These are phyloP conservation scores for Hydrozoanthus gracilis DNA, from an alignment of 92 coral and sea anemone genomes.

Conservation along the genomic window DNA sequence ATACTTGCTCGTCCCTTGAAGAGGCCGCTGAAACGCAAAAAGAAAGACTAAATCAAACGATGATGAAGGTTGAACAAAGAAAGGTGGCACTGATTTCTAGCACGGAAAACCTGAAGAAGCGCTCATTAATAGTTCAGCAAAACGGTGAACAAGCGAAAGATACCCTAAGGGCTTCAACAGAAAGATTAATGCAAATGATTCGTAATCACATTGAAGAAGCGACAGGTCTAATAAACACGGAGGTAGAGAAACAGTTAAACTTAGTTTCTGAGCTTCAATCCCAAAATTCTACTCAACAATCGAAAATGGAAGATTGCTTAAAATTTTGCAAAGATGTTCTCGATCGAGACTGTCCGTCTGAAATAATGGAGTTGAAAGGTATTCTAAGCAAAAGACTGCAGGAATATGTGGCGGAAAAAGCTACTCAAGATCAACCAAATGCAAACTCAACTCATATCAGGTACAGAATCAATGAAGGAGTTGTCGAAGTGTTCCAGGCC, in stretches of 20 bases:
- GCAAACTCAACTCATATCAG: constrained; percentile 5
- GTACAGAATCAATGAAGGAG: constrained; percentile 11
- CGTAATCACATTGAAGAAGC: constrained; percentile 6
- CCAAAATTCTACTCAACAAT: background rate
- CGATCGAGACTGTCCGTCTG: constrained; percentile 9
- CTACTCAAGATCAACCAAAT: background rate
- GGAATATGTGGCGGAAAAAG: background rate
- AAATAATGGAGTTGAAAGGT: constrained; percentile 21
- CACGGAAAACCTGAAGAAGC: background rate
- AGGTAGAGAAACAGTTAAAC: background rate
- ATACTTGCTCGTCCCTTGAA: constrained; percentile 11
- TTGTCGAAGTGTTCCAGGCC: background rate
- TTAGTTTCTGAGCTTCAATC: background rate
- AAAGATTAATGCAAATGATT: constrained; percentile 25
- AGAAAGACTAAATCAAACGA: constrained; percentile 6
- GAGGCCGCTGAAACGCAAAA: constrained; percentile 8
- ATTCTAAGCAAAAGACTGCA: constrained; percentile 8
- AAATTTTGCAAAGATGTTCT: constrained; percentile 22
- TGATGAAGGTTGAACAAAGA: background rate
- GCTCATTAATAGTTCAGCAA: constrained; percentile 5
- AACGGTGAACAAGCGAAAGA: constrained; percentile 13
- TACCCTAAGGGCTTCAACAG: constrained; percentile 3
- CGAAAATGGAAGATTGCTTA: constrained; percentile 13
- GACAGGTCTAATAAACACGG: background rate
- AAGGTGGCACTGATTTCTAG: background rate